Evolutionary conservation across 1,140 invertebrate genomes (phyloP).

Genomic region (Brachionus calyciflorus): DNA sequence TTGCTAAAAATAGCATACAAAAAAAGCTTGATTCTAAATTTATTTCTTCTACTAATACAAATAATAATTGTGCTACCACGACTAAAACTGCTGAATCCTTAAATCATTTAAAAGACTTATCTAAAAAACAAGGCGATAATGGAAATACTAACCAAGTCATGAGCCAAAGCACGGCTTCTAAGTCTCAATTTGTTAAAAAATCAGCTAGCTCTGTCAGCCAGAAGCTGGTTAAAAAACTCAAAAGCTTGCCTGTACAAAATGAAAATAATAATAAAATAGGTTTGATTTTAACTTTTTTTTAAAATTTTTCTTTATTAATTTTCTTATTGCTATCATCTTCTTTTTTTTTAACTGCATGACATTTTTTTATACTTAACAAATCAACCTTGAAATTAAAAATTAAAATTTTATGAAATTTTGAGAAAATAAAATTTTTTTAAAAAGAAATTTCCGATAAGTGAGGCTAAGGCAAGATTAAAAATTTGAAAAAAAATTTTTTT

Average conservation of each 20-base stretch:
- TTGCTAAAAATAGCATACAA: conserved; percentile 35
- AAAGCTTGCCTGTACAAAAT: neutral
- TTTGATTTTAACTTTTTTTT: conserved; percentile 1
- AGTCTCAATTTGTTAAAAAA: conserved; percentile 31
- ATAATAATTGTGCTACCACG: neutral
- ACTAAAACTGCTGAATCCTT: conserved; percentile 16
- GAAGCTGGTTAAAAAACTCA: conserved; percentile 31
- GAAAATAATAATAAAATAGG: conserved; percentile 27
- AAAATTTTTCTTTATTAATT: neutral
- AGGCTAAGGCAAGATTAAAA: no score
- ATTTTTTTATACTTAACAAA: no score
- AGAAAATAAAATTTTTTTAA: no score
- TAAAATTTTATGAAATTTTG: no score
- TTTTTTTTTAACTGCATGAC: no score
- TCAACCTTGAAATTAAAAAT: no score
- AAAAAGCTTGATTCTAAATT: conserved; percentile 26
- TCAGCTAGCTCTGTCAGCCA: neutral
- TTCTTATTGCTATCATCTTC: no score
- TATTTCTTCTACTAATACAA: neutral
- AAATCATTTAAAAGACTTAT: conserved; percentile 28
- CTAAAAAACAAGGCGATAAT: conserved; percentile 23
- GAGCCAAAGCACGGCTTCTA: neutral
- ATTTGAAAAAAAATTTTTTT: no score
- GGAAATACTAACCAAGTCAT: neutral
- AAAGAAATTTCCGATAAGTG: no score